These are phyloP conservation scores for Pteronotus mesoamericanus DNA, from an alignment of 2,797 vertebrate species.

Conservation along the genomic window DNA sequence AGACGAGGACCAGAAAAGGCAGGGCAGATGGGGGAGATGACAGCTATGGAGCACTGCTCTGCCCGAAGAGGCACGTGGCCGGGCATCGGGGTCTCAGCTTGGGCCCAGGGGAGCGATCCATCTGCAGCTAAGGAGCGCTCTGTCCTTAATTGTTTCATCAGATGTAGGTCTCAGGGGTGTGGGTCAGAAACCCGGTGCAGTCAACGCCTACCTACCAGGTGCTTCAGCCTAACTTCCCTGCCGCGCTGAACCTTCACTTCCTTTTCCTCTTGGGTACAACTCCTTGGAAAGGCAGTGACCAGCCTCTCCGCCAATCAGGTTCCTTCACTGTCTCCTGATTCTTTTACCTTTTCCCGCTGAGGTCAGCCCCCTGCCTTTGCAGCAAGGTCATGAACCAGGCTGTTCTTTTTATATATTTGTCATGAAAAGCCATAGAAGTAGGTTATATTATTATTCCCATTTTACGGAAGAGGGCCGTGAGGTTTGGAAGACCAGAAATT, in stretches of 20 bases:
- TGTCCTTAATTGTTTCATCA: neutral
- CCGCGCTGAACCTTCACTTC: neutral
- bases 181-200: neutral
- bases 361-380: neutral
- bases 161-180: neutral
- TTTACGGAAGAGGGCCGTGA: neutral
- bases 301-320: neutral
- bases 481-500: neutral
- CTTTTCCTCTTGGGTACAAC: neutral
- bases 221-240: neutral
- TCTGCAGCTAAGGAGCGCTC: neutral
- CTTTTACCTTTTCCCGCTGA: neutral
- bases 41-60: neutral
- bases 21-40: neutral
- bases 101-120: neutral
- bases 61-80: slow-evolving; percentile 13
- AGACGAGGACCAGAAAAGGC: slow-evolving; percentile 57
- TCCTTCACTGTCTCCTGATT: neutral
- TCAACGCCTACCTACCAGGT: neutral
- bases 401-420: neutral
- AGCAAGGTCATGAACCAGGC: neutral
- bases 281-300: neutral
- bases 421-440: neutral
- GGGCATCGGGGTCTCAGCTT: slow-evolving; percentile 12
- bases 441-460: neutral